A percentile compares a stretch with the other conserved stretches of the same genome.
Conservation (phyloP, 30 jellyfish, hydroid and myxozoan genomes). For the Turritopsis rubra region DNA sequence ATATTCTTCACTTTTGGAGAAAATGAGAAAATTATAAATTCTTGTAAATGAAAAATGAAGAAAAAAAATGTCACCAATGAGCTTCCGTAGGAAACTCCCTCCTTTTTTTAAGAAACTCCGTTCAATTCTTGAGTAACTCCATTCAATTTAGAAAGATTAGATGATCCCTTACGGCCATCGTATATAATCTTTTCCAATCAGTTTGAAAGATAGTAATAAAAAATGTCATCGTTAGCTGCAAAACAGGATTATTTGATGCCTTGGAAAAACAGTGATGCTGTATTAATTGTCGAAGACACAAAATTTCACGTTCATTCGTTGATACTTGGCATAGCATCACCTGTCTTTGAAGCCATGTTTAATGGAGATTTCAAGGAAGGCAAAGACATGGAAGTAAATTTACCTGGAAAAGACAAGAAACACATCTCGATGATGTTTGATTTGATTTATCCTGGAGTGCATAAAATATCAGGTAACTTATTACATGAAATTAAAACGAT, state of each 20-base stretch:
- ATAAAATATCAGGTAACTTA: neutral
- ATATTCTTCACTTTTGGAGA: no score
- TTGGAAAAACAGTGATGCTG: constrained; percentile 27
- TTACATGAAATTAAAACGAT: no score
- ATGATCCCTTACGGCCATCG: no score
- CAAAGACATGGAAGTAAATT: neutral
- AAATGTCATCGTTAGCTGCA: neutral
- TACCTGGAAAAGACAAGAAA: constrained; percentile 12
- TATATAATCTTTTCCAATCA: no score
- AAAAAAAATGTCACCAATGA: no score
- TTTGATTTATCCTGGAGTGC: constrained; percentile 18
- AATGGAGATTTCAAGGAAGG: constrained; percentile 17
- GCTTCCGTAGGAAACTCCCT: no score
- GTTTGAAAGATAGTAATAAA: no score
- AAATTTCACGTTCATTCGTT: constrained; percentile 28
- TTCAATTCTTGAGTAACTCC: no score
- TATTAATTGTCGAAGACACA: constrained; percentile 10
- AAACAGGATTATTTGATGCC: neutral
- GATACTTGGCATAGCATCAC: constrained; percentile 26
- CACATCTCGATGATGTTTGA: constrained; percentile 17
- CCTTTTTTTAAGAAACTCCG: no score
- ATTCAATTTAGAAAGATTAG: no score
- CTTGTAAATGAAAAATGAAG: no score
- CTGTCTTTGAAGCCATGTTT: constrained; percentile 27
- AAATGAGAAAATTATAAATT: no score